phyloP scores from a whole-genome alignment of 2,888 invertebrate species.

The Heliconius charithonia region DNA sequence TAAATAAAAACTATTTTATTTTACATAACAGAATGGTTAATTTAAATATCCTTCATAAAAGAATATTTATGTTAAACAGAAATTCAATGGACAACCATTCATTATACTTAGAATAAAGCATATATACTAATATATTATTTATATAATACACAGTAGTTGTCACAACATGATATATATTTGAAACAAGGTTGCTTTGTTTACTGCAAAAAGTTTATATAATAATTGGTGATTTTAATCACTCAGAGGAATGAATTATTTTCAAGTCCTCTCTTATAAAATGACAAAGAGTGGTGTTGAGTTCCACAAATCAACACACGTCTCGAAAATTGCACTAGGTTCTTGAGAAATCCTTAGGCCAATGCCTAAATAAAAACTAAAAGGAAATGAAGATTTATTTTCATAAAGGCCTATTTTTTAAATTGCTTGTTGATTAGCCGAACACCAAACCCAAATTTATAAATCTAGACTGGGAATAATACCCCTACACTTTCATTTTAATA shows the following conservation, averaged over 20 bases:
- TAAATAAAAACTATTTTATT: neutral
- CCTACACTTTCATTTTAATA: neutral
- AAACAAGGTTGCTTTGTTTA: slow-evolving; percentile 1
- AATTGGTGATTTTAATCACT: neutral
- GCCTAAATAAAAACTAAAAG: too few species aligned
- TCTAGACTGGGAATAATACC: neutral
- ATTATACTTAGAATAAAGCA: neutral
- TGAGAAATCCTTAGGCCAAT: too few species aligned
- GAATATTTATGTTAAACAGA: neutral
- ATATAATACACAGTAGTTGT: neutral
- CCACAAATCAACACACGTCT: too few species aligned
- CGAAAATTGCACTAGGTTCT: too few species aligned
- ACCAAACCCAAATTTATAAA: neutral
- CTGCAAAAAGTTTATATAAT: neutral
- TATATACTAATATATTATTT: neutral
- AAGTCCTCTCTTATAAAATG: neutral
- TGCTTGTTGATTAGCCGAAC: too few species aligned
- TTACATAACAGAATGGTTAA: neutral
- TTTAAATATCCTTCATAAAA: neutral
- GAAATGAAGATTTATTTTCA: too few species aligned
- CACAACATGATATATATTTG: neutral
- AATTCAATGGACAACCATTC: neutral
- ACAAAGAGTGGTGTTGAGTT: too few species aligned
- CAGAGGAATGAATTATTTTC: neutral
- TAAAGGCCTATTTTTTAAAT: too few species aligned